Conservation (phyloP, 2,888 invertebrate species). For the Fragum whitleyi region DNA sequence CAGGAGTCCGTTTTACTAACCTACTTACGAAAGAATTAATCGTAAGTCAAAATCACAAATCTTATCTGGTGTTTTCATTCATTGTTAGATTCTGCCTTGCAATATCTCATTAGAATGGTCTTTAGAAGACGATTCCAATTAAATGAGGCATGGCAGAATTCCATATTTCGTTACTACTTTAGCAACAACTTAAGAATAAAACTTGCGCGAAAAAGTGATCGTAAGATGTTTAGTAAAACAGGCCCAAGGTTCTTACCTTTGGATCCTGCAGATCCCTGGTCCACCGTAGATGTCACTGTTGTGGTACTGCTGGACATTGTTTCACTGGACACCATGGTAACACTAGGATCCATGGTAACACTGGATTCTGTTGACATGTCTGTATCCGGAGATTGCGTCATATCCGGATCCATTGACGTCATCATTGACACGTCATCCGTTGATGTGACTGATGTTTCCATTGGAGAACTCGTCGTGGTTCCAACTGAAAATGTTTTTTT, state of each 20-base stretch:
- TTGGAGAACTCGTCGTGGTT: neutral
- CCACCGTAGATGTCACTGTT: neutral
- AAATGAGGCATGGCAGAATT: too few relatives aligned
- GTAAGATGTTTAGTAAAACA: too few relatives aligned
- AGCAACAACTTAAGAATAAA: too few relatives aligned
- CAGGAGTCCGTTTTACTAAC: too few relatives aligned
- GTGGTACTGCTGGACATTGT: neutral
- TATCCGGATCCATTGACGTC: slow-evolving; percentile 3
- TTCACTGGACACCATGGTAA: neutral
- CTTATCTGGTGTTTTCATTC: too few relatives aligned
- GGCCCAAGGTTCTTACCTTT: neutral
- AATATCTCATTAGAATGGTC: too few relatives aligned
- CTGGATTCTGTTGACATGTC: neutral
- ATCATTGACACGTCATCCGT: neutral
- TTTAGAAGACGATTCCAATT: too few relatives aligned
- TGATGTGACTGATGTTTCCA: slow-evolving; percentile 6
- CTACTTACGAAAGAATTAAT: too few relatives aligned
- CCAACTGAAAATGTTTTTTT: neutral
- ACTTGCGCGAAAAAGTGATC: too few relatives aligned
- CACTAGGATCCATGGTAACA: neutral
- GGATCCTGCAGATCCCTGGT: neutral
- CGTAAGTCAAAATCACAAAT: too few relatives aligned
- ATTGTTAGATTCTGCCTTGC: too few relatives aligned
- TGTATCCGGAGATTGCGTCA: neutral
- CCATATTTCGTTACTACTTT: too few relatives aligned